Percentiles rank a stretch among this genome's conserved stretches.
phyloP scores from a whole-genome alignment of 1,140 invertebrate genomes.

The Neodiprion lecontei region DNA sequence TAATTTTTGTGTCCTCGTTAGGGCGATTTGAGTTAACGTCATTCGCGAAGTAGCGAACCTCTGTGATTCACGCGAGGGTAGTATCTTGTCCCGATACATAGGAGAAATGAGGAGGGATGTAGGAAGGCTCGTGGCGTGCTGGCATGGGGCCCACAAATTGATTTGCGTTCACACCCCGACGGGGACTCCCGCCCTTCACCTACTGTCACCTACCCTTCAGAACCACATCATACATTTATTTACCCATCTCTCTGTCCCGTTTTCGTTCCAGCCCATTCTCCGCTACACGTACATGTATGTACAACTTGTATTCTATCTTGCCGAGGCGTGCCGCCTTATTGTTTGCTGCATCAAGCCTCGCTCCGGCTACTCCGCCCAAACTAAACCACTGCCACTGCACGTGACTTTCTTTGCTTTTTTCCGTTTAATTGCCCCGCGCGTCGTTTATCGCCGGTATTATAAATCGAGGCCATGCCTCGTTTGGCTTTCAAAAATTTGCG shows the following conservation, averaged over 20 bases:
- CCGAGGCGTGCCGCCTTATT: slow-evolving; percentile 38
- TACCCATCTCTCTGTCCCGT: slow-evolving; percentile 53
- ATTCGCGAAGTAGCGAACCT: slow-evolving; percentile 10
- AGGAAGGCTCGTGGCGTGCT: slow-evolving; percentile 42
- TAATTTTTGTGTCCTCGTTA: slow-evolving; percentile 31
- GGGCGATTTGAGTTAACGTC: slow-evolving; percentile 40
- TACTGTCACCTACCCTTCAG: slow-evolving; percentile 52
- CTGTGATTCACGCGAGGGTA: slow-evolving; percentile 15
- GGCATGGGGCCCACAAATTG: slow-evolving; percentile 55
- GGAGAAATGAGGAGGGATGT: slow-evolving; percentile 30
- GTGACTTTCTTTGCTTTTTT: slow-evolving; percentile 3
- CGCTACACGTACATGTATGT: background rate
- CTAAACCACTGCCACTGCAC: background rate
- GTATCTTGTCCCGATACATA: slow-evolving; percentile 57
- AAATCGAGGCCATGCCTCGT: background rate
- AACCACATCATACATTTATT: slow-evolving; percentile 61
- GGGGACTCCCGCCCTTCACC: slow-evolving; percentile 33
- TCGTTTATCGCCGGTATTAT: background rate
- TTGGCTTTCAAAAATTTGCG: too few species aligned
- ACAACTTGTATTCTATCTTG: slow-evolving; percentile 2
- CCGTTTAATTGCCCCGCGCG: background rate
- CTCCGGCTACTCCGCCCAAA: slow-evolving; percentile 27
- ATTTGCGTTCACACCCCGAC: slow-evolving; percentile 63
- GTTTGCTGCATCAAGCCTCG: slow-evolving; percentile 58
- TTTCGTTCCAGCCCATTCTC: slow-evolving; percentile 21